A percentile compares a stretch with the other conserved stretches of the same genome.
These are phyloP conservation scores for Cheilosia vulpina DNA, from an alignment of 2,888 invertebrate genomes.

Conservation along the genomic window DNA sequence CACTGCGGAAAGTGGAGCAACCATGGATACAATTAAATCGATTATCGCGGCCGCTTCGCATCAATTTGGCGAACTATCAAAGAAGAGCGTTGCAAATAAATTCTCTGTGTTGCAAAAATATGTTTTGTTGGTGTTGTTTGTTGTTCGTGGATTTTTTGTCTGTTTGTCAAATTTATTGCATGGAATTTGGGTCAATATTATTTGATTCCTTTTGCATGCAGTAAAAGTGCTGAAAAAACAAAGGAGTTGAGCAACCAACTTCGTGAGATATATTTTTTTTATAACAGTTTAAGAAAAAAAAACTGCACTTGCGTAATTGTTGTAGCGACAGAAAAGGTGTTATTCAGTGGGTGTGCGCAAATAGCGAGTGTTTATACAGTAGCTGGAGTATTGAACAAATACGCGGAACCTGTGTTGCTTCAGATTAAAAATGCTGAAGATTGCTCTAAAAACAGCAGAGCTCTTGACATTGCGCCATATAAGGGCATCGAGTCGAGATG, in stretches of 20 bases:
- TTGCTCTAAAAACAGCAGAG: constrained; percentile 1
- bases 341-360: constrained; percentile 10
- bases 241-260: constrained; percentile 56
- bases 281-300: neutral
- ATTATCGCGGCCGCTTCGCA: constrained; percentile 29
- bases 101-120: constrained; percentile 23
- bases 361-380: constrained; percentile 23
- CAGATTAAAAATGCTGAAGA: constrained; percentile 29
- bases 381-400: constrained; percentile 41
- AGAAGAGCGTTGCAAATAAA: constrained; percentile 31
- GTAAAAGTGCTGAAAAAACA: constrained; percentile 18
- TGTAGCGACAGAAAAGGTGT: neutral
- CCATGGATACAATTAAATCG: constrained; percentile 45
- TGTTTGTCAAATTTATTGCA: constrained; percentile 24
- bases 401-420: constrained; percentile 1
- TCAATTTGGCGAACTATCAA: constrained; percentile 23
- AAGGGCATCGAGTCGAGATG: neutral
- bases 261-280: constrained; percentile 33
- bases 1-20: constrained; percentile 41
- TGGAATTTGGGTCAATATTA: constrained; percentile 41
- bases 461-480: constrained; percentile 12
- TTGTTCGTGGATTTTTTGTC: constrained; percentile 17
- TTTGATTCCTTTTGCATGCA: constrained; percentile 17
- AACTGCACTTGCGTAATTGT: constrained; percentile 30
- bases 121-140: constrained; percentile 2